phyloP scores from a whole-genome alignment of 2,797 vertebrate genomes.

The Emydoidea blandingii region DNA sequence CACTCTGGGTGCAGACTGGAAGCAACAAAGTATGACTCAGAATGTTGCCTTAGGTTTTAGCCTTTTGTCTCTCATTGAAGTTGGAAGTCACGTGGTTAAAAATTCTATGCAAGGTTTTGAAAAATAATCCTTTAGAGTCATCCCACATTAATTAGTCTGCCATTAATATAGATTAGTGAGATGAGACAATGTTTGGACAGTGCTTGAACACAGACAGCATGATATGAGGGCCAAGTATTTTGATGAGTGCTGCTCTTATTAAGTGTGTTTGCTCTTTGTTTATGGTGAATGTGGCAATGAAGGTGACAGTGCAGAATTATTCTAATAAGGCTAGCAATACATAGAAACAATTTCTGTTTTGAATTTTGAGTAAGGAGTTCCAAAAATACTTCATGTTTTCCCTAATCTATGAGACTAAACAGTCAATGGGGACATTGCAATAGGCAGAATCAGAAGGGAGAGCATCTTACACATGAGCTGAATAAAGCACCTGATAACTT shows the following conservation, averaged over 20 bases:
- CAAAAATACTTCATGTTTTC: fast-evolving
- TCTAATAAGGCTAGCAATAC: background rate
- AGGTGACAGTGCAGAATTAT: background rate
- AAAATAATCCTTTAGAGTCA: background rate
- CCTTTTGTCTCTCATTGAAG: background rate
- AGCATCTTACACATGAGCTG: background rate
- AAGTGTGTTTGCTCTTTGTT: background rate
- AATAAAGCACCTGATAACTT: background rate
- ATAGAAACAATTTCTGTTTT: background rate
- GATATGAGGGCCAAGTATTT: background rate
- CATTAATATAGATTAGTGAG: background rate
- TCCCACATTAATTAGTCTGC: background rate
- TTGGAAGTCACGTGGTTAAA: background rate
- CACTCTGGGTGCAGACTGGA: background rate
- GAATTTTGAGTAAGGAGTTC: background rate
- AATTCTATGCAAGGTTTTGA: background rate
- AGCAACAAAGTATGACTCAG: background rate
- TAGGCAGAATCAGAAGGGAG: background rate
- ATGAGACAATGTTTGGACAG: background rate
- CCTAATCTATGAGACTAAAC: background rate
- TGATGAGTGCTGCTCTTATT: background rate
- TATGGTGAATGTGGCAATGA: background rate
- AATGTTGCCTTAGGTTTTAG: background rate
- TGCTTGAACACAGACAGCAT: background rate
- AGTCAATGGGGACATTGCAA: background rate